These are phyloP conservation scores for Patella ulyssiponensis DNA, from an alignment of 2,888 invertebrate genomes.

Conservation along the genomic window DNA sequence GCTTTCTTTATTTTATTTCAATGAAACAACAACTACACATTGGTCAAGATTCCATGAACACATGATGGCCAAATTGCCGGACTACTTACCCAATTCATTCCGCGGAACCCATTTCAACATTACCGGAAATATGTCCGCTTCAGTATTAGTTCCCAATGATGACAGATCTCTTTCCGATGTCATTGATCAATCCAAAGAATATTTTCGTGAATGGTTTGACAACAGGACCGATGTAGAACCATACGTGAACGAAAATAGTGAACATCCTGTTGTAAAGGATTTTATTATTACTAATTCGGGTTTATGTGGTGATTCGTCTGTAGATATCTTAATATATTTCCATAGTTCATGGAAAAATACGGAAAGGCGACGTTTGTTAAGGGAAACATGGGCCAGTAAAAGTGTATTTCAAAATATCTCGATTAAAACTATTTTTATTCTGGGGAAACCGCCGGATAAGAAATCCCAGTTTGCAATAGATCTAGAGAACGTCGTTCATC, in stretches of 20 bases:
- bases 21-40: neutral
- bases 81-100: neutral
- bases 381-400: constrained; percentile 48
- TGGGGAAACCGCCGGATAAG: constrained; percentile 39
- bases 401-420: constrained; percentile 31
- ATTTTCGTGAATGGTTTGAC: constrained; percentile 9
- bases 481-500: constrained; percentile 42
- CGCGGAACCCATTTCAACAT: neutral
- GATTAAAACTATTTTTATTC: constrained; percentile 41
- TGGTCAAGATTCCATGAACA: neutral
- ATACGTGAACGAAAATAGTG: neutral
- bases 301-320: constrained; percentile 16
- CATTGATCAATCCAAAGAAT: neutral
- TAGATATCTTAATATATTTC: constrained; percentile 47
- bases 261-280: neutral
- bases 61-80: neutral
- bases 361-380: constrained; percentile 36
- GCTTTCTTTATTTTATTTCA: neutral
- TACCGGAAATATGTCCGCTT: neutral
- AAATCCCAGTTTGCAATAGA: constrained; percentile 44
- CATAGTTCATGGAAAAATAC: constrained; percentile 46
- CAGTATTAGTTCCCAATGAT: neutral
- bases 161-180: neutral
- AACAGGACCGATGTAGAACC: neutral
- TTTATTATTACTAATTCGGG: neutral